phyloP scores from a whole-genome alignment of 2,797 vertebrate genomes.

The Gymnoscopelus microlampas region DNA sequence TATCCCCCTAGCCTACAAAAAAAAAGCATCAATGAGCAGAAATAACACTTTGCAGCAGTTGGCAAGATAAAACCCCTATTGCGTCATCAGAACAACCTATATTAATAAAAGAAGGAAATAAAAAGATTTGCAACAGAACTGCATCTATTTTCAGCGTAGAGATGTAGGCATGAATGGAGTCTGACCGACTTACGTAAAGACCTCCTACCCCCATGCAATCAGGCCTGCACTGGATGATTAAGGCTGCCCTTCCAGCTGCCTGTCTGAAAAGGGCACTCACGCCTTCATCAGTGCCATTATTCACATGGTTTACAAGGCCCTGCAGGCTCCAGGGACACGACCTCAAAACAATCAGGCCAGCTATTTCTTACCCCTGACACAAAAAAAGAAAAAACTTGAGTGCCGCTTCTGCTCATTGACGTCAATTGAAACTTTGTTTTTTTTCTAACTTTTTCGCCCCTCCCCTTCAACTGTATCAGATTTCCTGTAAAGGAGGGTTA shows the following conservation, averaged over 20 bases:
- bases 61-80: neutral
- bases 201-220: slow-evolving; percentile 54
- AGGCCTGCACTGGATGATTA: slow-evolving; percentile 62
- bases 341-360: slow-evolving; percentile 73
- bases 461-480: slow-evolving; percentile 31
- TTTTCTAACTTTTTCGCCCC: neutral
- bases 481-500: slow-evolving; percentile 60
- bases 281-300: slow-evolving; percentile 57
- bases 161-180: slow-evolving; percentile 48
- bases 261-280: slow-evolving; percentile 48
- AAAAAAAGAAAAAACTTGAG: slow-evolving; percentile 47
- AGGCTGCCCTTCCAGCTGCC: slow-evolving; percentile 60
- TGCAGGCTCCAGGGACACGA: slow-evolving; percentile 42
- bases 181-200: slow-evolving; percentile 47
- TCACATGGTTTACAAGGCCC: slow-evolving; percentile 64
- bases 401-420: slow-evolving; percentile 67
- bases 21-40: slow-evolving; percentile 7
- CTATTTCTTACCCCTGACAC: slow-evolving; percentile 57
- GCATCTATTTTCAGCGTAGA: slow-evolving; percentile 60
- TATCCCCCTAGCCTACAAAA: neutral
- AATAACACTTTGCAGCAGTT: neutral
- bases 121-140: slow-evolving; percentile 31
- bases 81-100: slow-evolving; percentile 8
- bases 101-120: slow-evolving; percentile 29
- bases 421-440: slow-evolving; percentile 53